These are phyloP conservation scores for Aviceda subcristata DNA, from an alignment of 2,113 vertebrate species.

Conservation along the genomic window DNA sequence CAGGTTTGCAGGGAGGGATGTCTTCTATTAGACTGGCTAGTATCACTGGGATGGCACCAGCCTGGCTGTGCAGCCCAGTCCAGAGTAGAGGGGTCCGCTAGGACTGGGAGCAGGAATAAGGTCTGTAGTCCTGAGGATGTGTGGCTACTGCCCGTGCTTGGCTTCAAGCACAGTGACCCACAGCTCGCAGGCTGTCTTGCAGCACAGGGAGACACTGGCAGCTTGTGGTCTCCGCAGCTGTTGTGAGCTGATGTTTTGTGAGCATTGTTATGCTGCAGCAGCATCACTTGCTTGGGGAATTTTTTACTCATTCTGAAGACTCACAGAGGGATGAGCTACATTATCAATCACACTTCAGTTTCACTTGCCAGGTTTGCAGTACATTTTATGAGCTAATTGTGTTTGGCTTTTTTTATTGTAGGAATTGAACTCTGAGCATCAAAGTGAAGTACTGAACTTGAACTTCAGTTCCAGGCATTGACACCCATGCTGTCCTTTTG, in stretches of 20 bases:
- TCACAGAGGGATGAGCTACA: not conserved
- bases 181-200: no score
- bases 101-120: not conserved
- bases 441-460: not conserved
- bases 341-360: not conserved
- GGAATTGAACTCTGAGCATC: no score
- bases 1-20: not conserved
- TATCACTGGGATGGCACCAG: not conserved
- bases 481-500: not conserved
- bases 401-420: not conserved
- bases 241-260: not conserved
- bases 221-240: no score
- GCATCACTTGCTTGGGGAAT: not conserved
- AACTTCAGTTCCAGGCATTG: not conserved
- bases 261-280: not conserved
- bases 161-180: fast-evolving
- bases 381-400: not conserved
- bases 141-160: no score
- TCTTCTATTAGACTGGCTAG: not conserved
- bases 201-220: not conserved
- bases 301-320: not conserved
- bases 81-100: not conserved
- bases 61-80: no score
- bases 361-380: not conserved
- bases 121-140: not conserved